Conservation (phyloP, 2,113 vertebrate genomes). For the Spea bombifrons region DNA sequence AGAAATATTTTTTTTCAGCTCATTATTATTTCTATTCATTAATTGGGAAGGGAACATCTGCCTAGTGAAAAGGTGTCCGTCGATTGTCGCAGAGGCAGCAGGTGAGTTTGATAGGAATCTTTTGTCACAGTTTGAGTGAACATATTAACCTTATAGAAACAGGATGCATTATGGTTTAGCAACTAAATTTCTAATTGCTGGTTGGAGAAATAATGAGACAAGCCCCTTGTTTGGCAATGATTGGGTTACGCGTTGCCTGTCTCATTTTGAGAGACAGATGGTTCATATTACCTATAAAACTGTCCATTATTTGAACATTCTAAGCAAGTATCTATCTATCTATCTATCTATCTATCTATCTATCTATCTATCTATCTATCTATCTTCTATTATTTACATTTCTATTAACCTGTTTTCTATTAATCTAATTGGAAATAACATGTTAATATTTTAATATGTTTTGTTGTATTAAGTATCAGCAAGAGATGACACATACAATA, state of each 20-base stretch:
- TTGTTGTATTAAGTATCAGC: no score
- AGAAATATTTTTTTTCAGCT: conserved; percentile 22
- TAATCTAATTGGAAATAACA: no score
- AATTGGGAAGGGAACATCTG: conserved; percentile 47
- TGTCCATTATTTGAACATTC: background rate
- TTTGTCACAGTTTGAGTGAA: conserved; percentile 39
- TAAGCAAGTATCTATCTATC: background rate
- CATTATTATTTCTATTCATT: conserved; percentile 46
- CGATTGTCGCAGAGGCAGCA: conserved; percentile 34
- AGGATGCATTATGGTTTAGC: background rate
- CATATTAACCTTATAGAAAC: conserved; percentile 26
- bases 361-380: no score
- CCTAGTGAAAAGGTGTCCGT: conserved; percentile 39
- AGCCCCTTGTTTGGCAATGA: background rate
- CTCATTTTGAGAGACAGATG: conserved; percentile 16
- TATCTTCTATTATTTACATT: no score
- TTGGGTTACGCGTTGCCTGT: conserved; percentile 8
- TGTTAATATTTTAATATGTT: no score
- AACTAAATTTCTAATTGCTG: background rate
- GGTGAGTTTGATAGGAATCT: conserved; percentile 20
- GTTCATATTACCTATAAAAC: conserved; percentile 2
- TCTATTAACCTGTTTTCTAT: no score
- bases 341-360: no score
- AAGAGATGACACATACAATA: no score
- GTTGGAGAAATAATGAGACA: conserved; percentile 11